phyloP scores from a whole-genome alignment of 1,140 invertebrate genomes.

The Tetraneura akinire region DNA sequence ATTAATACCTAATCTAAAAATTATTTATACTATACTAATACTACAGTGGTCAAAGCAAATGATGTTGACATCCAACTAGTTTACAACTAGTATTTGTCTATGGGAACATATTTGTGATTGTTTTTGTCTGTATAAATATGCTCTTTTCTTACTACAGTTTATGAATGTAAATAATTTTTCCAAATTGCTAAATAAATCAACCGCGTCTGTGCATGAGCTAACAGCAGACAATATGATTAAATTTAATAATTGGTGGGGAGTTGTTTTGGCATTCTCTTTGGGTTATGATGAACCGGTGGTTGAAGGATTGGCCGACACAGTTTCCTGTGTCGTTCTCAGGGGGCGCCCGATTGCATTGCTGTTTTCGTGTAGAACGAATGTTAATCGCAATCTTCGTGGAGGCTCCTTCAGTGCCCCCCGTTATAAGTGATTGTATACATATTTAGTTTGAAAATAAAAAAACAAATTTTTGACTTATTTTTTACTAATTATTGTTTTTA shows the following conservation, averaged over 20 bases:
- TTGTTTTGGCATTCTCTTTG: neutral
- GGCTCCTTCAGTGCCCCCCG: neutral
- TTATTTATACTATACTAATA: too few relatives aligned
- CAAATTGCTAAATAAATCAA: constrained; percentile 4
- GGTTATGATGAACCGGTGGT: neutral
- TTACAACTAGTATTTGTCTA: neutral
- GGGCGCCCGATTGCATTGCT: neutral
- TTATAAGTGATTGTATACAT: too few relatives aligned
- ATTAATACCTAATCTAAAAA: too few relatives aligned
- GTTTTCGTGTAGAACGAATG: constrained; percentile 2
- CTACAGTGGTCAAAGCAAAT: neutral
- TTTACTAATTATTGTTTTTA: too few relatives aligned
- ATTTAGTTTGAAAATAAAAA: too few relatives aligned
- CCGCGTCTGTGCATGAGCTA: neutral
- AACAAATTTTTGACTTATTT: too few relatives aligned
- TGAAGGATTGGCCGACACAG: neutral
- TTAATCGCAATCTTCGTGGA: neutral
- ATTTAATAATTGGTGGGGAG: too few relatives aligned
- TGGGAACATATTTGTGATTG: neutral
- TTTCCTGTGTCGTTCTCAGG: neutral
- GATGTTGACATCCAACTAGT: neutral
- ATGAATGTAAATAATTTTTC: constrained; percentile 8
- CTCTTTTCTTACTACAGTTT: neutral
- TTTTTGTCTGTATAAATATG: neutral
- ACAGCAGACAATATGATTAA: constrained; percentile 3